A percentile compares a stretch with the other conserved stretches of the same genome.
phyloP scores from a whole-genome alignment of 2,113 vertebrate species.

The Epinephelus lanceolatus region DNA sequence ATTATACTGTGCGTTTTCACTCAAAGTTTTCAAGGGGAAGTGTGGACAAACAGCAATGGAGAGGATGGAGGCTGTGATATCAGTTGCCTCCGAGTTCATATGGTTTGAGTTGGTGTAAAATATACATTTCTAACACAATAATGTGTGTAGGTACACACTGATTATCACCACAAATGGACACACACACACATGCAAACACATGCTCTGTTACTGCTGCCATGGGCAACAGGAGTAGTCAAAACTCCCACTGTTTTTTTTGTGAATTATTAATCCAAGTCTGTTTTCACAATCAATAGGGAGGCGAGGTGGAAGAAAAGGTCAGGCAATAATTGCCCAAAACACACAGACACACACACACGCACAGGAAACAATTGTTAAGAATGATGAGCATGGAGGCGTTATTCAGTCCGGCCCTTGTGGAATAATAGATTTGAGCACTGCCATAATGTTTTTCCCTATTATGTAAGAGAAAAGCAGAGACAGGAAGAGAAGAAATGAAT shows the following conservation, averaged over 20 bases:
- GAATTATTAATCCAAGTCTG: slow-evolving; percentile 70
- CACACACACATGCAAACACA: slow-evolving; percentile 18
- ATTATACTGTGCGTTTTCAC: background rate
- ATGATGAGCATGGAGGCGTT: slow-evolving; percentile 68
- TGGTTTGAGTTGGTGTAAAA: slow-evolving; percentile 18
- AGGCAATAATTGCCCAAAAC: slow-evolving; percentile 60
- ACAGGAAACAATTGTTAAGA: slow-evolving; percentile 69
- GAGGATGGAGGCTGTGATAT: background rate
- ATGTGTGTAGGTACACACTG: background rate
- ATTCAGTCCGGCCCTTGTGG: slow-evolving; percentile 58
- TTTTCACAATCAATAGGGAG: slow-evolving; percentile 69
- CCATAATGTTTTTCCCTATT: slow-evolving; percentile 60
- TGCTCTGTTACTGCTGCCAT: slow-evolving; percentile 45
- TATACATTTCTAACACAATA: slow-evolving; percentile 1
- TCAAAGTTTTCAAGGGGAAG: background rate
- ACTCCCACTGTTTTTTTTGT: slow-evolving; percentile 54
- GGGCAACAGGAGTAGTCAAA: slow-evolving; percentile 63
- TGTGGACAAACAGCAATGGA: background rate
- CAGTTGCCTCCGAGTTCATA: background rate
- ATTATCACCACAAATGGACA: background rate
- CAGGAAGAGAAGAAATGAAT: slow-evolving; percentile 56
- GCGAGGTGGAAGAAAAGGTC: slow-evolving; percentile 66
- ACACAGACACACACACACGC: slow-evolving; percentile 17
- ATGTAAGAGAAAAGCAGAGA: slow-evolving; percentile 55
- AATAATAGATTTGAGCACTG: slow-evolving; percentile 66